Conservation (phyloP, 1,140 invertebrate species). For the Dolichoris vasculosae region DNA sequence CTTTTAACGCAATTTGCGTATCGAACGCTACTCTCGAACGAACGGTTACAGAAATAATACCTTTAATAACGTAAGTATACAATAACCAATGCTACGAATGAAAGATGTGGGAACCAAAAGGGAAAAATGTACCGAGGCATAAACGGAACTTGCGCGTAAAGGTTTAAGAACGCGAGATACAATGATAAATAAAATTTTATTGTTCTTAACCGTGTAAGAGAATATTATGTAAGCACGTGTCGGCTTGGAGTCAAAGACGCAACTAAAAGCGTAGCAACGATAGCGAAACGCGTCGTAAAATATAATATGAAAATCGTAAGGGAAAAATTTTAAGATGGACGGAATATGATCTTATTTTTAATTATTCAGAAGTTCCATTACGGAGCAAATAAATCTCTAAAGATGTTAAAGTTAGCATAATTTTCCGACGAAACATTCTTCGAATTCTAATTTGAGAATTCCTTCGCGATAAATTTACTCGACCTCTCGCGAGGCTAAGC, state of each 20-base stretch:
- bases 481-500: not conserved
- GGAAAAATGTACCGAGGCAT: not conserved
- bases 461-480: not conserved
- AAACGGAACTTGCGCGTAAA: not conserved
- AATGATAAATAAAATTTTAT: constrained; percentile 40
- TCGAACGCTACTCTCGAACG: too few relatives aligned
- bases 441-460: constrained; percentile 29
- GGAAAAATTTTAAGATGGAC: not conserved
- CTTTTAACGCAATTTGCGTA: too few relatives aligned
- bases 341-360: not conserved
- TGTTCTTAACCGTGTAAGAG: not conserved
- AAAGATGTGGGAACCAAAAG: constrained; percentile 9
- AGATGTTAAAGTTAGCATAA: constrained; percentile 14
- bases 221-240: not conserved
- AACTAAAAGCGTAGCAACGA: not conserved
- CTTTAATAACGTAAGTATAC: not conserved
- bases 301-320: not conserved
- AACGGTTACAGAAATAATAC: too few relatives aligned
- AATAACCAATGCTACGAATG: not conserved
- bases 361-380: not conserved
- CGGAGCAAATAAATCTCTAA: constrained; percentile 17
- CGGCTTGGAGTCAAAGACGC: not conserved
- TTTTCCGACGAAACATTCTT: constrained; percentile 28
- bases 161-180: not conserved
- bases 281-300: not conserved